phyloP scores from a whole-genome alignment of 2,113 vertebrate genomes.

The Neotoma lepida region DNA sequence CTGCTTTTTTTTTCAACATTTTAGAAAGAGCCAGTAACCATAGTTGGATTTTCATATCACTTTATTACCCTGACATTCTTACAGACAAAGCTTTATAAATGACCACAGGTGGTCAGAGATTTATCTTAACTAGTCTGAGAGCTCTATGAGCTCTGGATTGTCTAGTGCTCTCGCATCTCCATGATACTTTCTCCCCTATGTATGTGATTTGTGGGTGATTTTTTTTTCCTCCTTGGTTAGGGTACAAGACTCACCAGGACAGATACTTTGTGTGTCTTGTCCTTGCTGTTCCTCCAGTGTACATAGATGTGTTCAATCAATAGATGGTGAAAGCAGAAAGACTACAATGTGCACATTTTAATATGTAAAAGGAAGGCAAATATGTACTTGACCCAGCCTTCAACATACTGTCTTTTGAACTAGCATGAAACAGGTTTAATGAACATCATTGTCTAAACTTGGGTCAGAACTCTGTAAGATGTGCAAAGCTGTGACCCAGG shows the following conservation, averaged over 20 bases:
- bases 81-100: not conserved
- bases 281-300: not conserved
- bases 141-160: not conserved
- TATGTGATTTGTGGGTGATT: not conserved
- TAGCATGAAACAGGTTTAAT: not conserved
- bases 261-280: not conserved
- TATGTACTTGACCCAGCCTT: not conserved
- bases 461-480: not conserved
- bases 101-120: not conserved
- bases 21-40: constrained; percentile 18
- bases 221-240: not conserved
- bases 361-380: not conserved
- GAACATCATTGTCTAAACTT: not conserved
- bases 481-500: not conserved
- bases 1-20: not conserved
- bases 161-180: not conserved
- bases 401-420: not conserved
- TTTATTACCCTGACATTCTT: not conserved
- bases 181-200: not conserved
- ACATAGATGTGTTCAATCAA: not conserved
- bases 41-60: not conserved
- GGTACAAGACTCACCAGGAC: not conserved
- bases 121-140: not conserved
- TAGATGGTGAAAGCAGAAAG: not conserved
- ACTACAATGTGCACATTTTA: not conserved